A percentile compares a stretch with the other conserved stretches of the same genome.
These are phyloP conservation scores for Halocynthia aurantium DNA, from an alignment of 23 tunicate species.

Conservation along the genomic window DNA sequence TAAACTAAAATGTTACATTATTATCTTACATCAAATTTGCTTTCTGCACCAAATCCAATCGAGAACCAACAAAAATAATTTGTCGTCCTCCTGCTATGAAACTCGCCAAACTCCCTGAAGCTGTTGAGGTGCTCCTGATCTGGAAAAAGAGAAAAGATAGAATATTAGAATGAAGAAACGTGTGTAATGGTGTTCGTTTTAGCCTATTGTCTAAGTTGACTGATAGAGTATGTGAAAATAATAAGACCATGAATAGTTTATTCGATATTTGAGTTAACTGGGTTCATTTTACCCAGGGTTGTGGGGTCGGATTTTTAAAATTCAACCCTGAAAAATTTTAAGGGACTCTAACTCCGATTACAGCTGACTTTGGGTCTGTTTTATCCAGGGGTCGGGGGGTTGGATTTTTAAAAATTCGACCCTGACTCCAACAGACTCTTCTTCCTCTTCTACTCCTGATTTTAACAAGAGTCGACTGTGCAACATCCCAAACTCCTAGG, in stretches of 20 bases:
- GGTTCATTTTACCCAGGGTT: too few species aligned
- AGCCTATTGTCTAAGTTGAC: not conserved
- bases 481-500: too few species aligned
- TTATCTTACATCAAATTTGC: conserved; percentile 35
- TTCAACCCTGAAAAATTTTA: too few species aligned
- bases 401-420: too few species aligned
- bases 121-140: conserved; percentile 12
- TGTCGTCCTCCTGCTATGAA: conserved; percentile 73
- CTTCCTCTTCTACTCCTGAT: not conserved
- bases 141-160: not conserved
- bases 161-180: not conserved
- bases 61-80: conserved; percentile 31
- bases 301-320: too few species aligned
- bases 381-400: too few species aligned
- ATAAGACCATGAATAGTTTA: too few species aligned
- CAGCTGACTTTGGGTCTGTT: too few species aligned
- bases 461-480: not conserved
- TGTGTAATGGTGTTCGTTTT: too few species aligned
- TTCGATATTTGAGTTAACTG: too few species aligned
- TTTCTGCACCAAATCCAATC: conserved; percentile 27
- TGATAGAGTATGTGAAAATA: not conserved
- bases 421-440: too few species aligned
- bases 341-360: too few species aligned
- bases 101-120: conserved; percentile 25
- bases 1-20: not conserved